These are phyloP conservation scores for Poecilia gillii DNA, from an alignment of 2,797 vertebrate genomes.

Conservation along the genomic window DNA sequence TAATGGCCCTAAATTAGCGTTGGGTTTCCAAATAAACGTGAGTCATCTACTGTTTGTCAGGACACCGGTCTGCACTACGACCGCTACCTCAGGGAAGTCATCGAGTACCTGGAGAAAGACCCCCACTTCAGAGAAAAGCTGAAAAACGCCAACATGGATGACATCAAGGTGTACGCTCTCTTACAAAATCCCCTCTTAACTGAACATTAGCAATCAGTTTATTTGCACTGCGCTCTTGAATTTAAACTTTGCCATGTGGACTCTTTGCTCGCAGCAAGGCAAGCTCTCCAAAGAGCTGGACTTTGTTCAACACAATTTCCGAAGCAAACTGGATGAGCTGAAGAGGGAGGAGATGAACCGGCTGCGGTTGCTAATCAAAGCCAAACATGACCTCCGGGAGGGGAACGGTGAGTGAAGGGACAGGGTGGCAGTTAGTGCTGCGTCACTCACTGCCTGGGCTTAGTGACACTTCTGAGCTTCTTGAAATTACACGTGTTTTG, in stretches of 20 bases:
- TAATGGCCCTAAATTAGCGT: background rate
- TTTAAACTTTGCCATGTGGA: constrained; percentile 4
- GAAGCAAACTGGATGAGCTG: constrained; percentile 91
- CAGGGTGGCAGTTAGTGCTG: background rate
- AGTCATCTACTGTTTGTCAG: constrained; percentile 69
- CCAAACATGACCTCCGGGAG: constrained; percentile 87
- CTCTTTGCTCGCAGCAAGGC: constrained; percentile 81
- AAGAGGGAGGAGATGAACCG: constrained; percentile 93
- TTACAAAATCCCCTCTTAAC: background rate
- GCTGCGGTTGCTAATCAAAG: constrained; percentile 92
- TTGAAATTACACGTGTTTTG: constrained; percentile 23
- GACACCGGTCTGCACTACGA: constrained; percentile 95
- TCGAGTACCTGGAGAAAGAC: constrained; percentile 94
- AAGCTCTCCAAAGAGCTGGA: constrained; percentile 93
- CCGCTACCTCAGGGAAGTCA: constrained; percentile 94
- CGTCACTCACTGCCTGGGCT: background rate
- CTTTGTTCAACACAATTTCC: constrained; percentile 92
- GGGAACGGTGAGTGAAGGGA: constrained; percentile 72
- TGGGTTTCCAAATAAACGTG: constrained; percentile 9
- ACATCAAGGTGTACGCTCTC: constrained; percentile 87
- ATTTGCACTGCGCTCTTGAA: constrained; percentile 3
- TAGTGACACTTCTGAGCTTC: background rate
- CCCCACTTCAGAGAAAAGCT: constrained; percentile 93
- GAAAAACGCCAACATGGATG: constrained; percentile 90
- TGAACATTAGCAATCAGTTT: constrained; percentile 13